Percentiles rank a stretch among this genome's conserved stretches.
These are phyloP conservation scores for Myotis brandtii DNA, from an alignment of 2,113 vertebrate genomes.

Conservation along the genomic window DNA sequence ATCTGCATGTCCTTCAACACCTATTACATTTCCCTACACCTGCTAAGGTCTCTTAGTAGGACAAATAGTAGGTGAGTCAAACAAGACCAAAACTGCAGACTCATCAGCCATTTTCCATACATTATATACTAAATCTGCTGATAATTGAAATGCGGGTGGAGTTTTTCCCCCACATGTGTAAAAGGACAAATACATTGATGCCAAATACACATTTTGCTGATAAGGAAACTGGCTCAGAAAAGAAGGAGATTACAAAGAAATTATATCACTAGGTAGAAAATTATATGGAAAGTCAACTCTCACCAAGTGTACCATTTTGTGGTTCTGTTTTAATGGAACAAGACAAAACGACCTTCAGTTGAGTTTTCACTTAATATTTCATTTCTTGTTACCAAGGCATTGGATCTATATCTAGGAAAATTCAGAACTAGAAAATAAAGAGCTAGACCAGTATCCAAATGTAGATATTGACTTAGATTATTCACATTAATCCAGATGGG, in stretches of 20 bases:
- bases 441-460: not conserved
- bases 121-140: not conserved
- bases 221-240: slow-evolving; percentile 64
- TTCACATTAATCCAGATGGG: not conserved
- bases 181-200: not conserved
- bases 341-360: slow-evolving; percentile 50
- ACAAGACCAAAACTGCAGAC: slow-evolving; percentile 4
- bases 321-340: slow-evolving; percentile 47
- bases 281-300: slow-evolving; percentile 68
- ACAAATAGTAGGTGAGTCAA: slow-evolving; percentile 42
- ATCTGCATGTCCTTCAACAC: slow-evolving; percentile 67
- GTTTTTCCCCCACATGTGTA: slow-evolving; percentile 11
- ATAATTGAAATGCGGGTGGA: not conserved
- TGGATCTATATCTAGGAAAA: slow-evolving; percentile 54
- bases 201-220: slow-evolving; percentile 52
- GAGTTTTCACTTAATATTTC: slow-evolving; percentile 53
- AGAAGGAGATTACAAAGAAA: slow-evolving; percentile 61
- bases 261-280: slow-evolving; percentile 66
- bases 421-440: slow-evolving; percentile 31
- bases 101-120: not conserved
- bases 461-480: not conserved
- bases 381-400: slow-evolving; percentile 54
- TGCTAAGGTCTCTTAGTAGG: slow-evolving; percentile 12
- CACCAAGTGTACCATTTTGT: slow-evolving; percentile 52
- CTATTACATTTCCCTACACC: slow-evolving; percentile 52